Base-by-base conservation (phyloP, 2,888 invertebrate genomes). In the Tholera decimalis region DNA sequence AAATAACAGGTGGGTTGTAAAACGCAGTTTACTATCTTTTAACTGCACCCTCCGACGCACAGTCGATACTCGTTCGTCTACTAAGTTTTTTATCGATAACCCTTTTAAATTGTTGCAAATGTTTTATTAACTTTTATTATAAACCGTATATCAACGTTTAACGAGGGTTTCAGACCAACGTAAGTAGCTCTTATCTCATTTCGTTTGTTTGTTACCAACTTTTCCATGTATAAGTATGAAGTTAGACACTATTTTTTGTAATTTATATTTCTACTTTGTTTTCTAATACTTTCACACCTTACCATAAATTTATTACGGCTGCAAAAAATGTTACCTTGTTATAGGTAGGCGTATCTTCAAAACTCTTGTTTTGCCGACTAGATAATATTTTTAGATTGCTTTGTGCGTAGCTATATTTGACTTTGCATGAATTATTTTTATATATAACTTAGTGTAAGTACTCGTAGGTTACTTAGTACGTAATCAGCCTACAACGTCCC, bases 71-170 rank as follows among this genome's bases (percentile, higher is more conserved):
- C 86, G 83, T 86, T 91, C 86, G 83, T 86, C 89, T 91, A 91
- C 91, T 89, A 88, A 85, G 88, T 88, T 91, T 91, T 91, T 93
- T 94, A 93, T 93, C 91, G 93, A 91, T 92, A 90, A 90, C 83
- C 88, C 91, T 93, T 85, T 94, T 93, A 94, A 93, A 93, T 91
- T 93, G 94, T 94, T 94, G 94, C 95, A 81, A 94, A 93, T 93
- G 89, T 93, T 94, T 95, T 94, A 93, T 94, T 94, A 88, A 81
- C 80, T 92, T 94, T 94, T 94, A 94, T 93, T 94, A 93, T 90
- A 87, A 90, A 92, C 85, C 92, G 92, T 95, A 94, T 95, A 94
- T 95, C 93, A 93, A 89, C 71, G 75, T 89, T 94, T 95, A 95
- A 95, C 95, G 94, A 94, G 93, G 89, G 76, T 79, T 83, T 74